phyloP scores from a whole-genome alignment of 2,113 vertebrate genomes.

The Oryzias javanicus region DNA sequence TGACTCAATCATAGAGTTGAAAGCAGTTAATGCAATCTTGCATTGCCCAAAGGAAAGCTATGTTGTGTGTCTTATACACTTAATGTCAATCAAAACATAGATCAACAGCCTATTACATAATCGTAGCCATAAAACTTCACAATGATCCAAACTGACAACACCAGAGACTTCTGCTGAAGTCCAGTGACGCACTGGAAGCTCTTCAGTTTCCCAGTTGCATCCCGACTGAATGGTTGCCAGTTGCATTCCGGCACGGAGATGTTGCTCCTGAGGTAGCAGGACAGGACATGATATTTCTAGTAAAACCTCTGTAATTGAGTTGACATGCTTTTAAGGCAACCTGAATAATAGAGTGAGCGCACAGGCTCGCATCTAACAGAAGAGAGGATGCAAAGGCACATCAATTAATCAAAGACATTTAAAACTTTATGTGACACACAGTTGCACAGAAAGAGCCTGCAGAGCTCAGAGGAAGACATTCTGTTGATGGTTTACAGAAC shows the following conservation, averaged over 20 bases:
- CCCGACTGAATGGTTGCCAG: not conserved
- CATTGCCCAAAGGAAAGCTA: not conserved
- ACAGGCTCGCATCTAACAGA: constrained; percentile 36
- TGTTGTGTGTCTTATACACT: not conserved
- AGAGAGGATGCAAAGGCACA: constrained; percentile 52
- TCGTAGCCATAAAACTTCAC: constrained; percentile 5
- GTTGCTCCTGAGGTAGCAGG: constrained; percentile 42
- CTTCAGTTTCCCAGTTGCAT: constrained; percentile 1
- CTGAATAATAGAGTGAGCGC: constrained; percentile 69
- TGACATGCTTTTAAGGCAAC: constrained; percentile 72
- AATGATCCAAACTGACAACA: constrained; percentile 25
- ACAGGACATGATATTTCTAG: constrained; percentile 59
- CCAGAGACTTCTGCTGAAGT: not conserved
- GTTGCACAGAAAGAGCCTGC: constrained; percentile 17
- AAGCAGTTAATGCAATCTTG: not conserved
- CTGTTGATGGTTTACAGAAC: no score
- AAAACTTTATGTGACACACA: constrained; percentile 55
- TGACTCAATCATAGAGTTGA: not conserved
- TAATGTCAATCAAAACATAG: constrained; percentile 13
- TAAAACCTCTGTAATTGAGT: constrained; percentile 61
- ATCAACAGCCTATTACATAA: constrained; percentile 12
- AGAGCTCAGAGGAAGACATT: constrained; percentile 1
- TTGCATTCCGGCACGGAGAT: not conserved
- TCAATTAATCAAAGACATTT: constrained; percentile 72
- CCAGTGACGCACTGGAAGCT: not conserved